Conservation (phyloP, 2,113 vertebrate species). For the Pseudonaja textilis region DNA sequence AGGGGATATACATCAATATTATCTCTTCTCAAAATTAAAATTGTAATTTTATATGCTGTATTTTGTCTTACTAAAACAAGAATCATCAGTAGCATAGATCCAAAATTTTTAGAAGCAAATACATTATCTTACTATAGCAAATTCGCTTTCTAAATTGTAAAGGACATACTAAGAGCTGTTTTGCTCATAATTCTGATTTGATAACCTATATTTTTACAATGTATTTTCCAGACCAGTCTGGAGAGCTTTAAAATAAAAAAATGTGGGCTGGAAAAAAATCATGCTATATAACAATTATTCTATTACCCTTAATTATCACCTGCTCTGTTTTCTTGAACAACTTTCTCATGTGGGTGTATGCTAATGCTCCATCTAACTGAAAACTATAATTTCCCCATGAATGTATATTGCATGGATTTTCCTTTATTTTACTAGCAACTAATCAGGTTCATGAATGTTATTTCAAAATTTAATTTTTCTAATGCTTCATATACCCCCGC, state of each 20-base stretch:
- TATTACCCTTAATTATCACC: conserved; percentile 16
- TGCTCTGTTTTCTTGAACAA: conserved; percentile 16
- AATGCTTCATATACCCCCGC: rapidly evolving
- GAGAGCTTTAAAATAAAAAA: not conserved
- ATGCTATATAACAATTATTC: conserved; percentile 39
- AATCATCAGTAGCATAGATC: not conserved
- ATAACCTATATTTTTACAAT: not conserved
- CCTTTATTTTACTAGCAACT: not conserved
- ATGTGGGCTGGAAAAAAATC: not conserved
- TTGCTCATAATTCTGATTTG: not conserved
- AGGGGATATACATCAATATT: not conserved
- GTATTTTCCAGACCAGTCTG: not conserved
- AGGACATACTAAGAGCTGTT: not conserved
- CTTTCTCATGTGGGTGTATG: not conserved
- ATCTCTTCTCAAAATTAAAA: not conserved
- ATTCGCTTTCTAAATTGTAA: not conserved
- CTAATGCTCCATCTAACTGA: not conserved
- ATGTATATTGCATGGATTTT: not conserved
- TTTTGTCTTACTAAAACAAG: not conserved
- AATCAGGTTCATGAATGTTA: not conserved
- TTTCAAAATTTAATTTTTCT: not conserved
- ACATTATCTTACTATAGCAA: not conserved
- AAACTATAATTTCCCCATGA: not conserved
- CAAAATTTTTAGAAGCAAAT: not conserved
- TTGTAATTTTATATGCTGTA: not conserved